Evolutionary conservation across 2,797 vertebrate genomes (phyloP), one percentile per base, ranked within the genome.

Genomic region (Gobio occitaniae): DNA sequence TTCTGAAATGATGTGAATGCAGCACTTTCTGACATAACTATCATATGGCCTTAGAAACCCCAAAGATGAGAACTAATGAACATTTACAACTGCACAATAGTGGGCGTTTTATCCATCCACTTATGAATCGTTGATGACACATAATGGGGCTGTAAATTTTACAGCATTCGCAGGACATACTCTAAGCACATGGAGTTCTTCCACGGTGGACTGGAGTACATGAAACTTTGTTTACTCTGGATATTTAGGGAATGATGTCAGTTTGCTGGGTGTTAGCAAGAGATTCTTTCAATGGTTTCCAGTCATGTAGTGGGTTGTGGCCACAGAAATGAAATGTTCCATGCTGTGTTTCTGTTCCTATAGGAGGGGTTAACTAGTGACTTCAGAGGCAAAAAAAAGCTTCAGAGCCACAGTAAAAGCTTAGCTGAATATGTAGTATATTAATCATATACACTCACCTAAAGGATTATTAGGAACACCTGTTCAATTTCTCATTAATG

Each of bases 41-140:
- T 29, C 2, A 87, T 68, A 85, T 70, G 75, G 79, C 36, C 66
- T 76, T 12, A 77, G 38, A 85, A 69, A 47, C 65, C 80, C 84
- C 41, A 86, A 83, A 90, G 86, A 90, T 25, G 72, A 90, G 87
- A 82, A 88, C 85, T 78, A 88, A 89, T 54, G 84, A 66, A 48
- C 70, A 83, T 85, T 90, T 91, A 85, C 87, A 90, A 59, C 84
- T 69, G 72, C 80, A 71, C 90, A 82, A 90, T 89, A 85, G 89
- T 82, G 44, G 81, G 84, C 72, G 41, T 50, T 56, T 75, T 69
- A 76, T 79, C 70, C 76, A 61, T 89, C 80, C 38, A 79, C 89
- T 87, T 83, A 79, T 80, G 88, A 89, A 90, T 90, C 75, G 83
- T 90, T 72, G 83, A 89, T 84, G 87, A 68, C 82, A 74, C 47